Evolutionary conservation across 2,797 vertebrate genomes (phyloP), one percentile per base, ranked within the genome.

Genomic region (Pogonophryne albipinna): DNA sequence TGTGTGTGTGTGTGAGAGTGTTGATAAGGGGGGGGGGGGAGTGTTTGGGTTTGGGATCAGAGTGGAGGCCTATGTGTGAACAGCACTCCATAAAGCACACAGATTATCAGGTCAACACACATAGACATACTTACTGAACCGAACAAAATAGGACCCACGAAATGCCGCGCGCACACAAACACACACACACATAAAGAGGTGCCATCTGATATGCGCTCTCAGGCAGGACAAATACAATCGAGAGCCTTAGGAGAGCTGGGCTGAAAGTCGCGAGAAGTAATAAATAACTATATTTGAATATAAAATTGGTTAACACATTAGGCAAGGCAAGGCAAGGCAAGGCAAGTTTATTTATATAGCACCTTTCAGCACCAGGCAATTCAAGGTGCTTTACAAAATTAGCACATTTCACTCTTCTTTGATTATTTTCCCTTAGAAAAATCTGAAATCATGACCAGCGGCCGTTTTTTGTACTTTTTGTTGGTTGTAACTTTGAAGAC

Each of bases 81-180:
- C 92, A 95, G 93, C 91, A 93, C 93, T 94, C 91, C 79, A 92
- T 94, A 93, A 94, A 92, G 83, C 91, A 93, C 86, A 94, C 91
- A 93, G 93, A 95, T 95, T 94, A 95, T 92, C 93, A 92, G 89
- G 93, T 93, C 92, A 93, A 88, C 89, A 92, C 89, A 89, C 80
- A 89, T 56, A 87, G 57, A 82, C 84, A 87, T 58, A 92, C 82
- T 86, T 84, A 86, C 84, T 89, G 87, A 86, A 84, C 59, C 85
- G 78, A 90, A 92, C 86, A 87, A 90, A 85, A 87, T 80, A 87
- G 78, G 81, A 72, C 53, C 74, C 85, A 79, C 77, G 80, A 80
- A 83, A 82, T 78, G 62, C 62, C 42, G 1, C 63, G 79, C 74
- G 16, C 5, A 52, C 23, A 14, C 59, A 34, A 47, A 31, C 56